Conservation (phyloP, 1,140 invertebrate species). For the Leptopilina boulardi region DNA sequence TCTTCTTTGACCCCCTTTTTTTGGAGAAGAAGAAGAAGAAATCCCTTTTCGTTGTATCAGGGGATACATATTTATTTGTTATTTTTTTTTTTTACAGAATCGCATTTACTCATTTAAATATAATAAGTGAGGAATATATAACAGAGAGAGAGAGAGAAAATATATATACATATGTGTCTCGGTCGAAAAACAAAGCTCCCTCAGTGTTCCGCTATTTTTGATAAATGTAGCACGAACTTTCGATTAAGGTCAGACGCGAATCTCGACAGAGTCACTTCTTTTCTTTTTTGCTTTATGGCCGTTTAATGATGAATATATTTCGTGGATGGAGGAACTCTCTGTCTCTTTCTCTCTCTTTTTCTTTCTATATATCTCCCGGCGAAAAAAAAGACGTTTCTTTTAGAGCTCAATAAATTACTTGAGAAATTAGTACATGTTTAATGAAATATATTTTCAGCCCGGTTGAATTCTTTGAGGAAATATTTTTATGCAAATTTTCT, state of each 20-base stretch:
- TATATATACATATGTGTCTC: background rate
- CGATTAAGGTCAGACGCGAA: constrained; percentile 24
- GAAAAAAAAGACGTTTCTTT: constrained; percentile 4
- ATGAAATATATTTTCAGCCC: background rate
- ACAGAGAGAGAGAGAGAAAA: no score
- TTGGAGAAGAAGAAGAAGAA: no score
- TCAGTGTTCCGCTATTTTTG: constrained; percentile 22
- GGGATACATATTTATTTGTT: background rate
- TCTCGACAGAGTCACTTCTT: constrained; percentile 21
- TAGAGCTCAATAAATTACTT: constrained; percentile 4
- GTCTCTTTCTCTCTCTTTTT: no score
- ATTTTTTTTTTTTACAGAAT: background rate
- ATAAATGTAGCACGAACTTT: constrained; percentile 31
- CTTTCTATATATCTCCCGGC: background rate
- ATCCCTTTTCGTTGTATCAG: constrained; percentile 4
- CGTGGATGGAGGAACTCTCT: background rate
- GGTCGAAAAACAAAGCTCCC: constrained; percentile 22
- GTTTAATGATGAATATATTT: constrained; percentile 15
- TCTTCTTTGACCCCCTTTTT: constrained; percentile 32
- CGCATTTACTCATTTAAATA: constrained; percentile 58
- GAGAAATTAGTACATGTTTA: background rate
- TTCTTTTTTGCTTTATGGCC: constrained; percentile 9
- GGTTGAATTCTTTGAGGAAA: background rate
- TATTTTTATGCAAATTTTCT: constrained; percentile 1
- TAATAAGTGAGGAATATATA: constrained; percentile 44